Evolutionary conservation across 2,113 vertebrate genomes (phyloP).

Genomic region (Xenotilapia leptura): DNA sequence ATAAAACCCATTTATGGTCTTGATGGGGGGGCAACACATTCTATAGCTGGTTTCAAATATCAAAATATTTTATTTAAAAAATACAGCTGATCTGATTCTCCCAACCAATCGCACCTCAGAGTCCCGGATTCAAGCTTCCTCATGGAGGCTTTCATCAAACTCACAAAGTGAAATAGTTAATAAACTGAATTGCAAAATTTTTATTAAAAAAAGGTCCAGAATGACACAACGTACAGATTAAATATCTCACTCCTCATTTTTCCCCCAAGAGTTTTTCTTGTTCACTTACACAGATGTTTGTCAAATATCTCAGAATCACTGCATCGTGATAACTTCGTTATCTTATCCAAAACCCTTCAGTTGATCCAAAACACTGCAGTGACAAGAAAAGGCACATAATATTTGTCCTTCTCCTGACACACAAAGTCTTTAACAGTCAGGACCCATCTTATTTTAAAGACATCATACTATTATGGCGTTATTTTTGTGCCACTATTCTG

Average conservation of each 20-base stretch:
- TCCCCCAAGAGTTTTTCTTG: background rate
- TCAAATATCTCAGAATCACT: background rate
- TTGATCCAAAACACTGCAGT: background rate
- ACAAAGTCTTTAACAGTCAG: background rate
- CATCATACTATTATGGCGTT: background rate
- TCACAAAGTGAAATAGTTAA: background rate
- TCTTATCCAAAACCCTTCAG: background rate
- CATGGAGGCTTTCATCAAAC: background rate
- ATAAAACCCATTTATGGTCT: background rate
- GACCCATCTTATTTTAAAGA: background rate
- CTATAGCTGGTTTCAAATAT: background rate
- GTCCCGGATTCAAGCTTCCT: background rate
- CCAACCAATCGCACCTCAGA: background rate
- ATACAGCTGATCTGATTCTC: background rate
- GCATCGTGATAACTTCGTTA: background rate
- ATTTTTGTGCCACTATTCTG: background rate
- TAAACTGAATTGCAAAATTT: background rate
- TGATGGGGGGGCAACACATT: background rate
- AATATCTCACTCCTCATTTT: background rate
- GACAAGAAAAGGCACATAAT: background rate
- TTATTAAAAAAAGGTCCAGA: background rate
- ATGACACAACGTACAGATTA: background rate
- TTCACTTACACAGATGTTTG: background rate
- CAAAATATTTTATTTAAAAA: background rate
- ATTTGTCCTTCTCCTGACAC: background rate